Evolutionary conservation across 2,113 vertebrate genomes (phyloP).

Genomic region (Scopus umbretta): DNA sequence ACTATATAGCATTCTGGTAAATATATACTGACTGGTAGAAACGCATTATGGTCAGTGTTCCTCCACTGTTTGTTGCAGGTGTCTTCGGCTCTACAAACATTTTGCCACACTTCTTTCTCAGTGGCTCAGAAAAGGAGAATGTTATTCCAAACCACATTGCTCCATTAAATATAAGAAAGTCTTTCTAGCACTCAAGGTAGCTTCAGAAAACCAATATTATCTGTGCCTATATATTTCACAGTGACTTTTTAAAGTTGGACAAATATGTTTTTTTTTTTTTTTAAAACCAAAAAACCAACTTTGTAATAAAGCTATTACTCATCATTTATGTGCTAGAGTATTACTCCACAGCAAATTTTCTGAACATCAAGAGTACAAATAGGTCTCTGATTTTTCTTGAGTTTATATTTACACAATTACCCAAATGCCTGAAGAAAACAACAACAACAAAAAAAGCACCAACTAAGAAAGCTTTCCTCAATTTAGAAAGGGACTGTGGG

Average conservation of each 20-base stretch:
- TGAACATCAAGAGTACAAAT: not conserved
- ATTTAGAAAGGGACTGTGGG: not conserved
- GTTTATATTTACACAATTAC: not conserved
- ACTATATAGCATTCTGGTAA: not conserved
- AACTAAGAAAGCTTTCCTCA: not conserved
- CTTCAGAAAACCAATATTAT: not conserved
- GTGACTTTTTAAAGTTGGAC: not conserved
- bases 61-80: not conserved
- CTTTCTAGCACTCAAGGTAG: not conserved
- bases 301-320: not conserved
- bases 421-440: not conserved
- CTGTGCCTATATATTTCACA: not conserved
- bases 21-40: not conserved
- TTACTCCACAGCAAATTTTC: not conserved
- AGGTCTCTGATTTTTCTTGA: not conserved
- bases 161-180: not conserved
- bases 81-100: not conserved
- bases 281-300: not conserved
- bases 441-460: not conserved
- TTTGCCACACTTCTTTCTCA: not conserved
- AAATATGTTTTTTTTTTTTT: not conserved
- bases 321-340: not conserved
- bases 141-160: not conserved
- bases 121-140: not conserved
- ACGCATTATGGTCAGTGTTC: not conserved